phyloP scores from a whole-genome alignment of 2,797 vertebrate genomes.

The Spinibarbus caldwelli region DNA sequence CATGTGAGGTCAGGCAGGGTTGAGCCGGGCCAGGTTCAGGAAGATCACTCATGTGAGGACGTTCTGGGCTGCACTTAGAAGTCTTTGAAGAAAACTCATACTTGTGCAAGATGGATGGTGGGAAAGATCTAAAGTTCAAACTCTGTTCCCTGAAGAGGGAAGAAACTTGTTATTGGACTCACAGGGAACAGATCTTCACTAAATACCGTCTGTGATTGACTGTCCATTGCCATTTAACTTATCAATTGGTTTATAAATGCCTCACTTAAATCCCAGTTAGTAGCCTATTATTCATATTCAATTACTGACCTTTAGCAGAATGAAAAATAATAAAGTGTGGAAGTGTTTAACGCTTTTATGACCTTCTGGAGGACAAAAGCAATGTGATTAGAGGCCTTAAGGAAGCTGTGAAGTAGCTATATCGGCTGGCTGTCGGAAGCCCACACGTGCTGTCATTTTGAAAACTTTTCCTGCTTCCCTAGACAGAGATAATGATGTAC shows the following conservation, averaged over 20 bases:
- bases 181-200: not conserved
- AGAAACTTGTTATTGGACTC: not conserved
- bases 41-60: slow-evolving; percentile 38
- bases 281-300: not conserved
- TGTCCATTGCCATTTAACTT: slow-evolving; percentile 11
- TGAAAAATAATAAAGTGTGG: slow-evolving; percentile 20
- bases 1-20: slow-evolving; percentile 49
- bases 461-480: not conserved
- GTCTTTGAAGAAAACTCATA: slow-evolving; percentile 8
- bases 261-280: not conserved
- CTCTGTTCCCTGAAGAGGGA: not conserved
- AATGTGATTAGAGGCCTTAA: slow-evolving; percentile 18
- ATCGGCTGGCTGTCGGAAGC: not conserved
- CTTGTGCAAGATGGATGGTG: slow-evolving; percentile 19
- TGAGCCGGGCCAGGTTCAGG: slow-evolving; percentile 4
- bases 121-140: slow-evolving; percentile 32
- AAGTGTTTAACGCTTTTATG: slow-evolving; percentile 19
- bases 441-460: not conserved
- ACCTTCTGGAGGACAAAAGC: slow-evolving; percentile 1
- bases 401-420: not conserved
- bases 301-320: not conserved
- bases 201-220: not conserved
- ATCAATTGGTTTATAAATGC: not conserved
- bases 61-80: slow-evolving; percentile 13
- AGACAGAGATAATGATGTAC: slow-evolving; percentile 31